Base-by-base conservation (phyloP, 1,140 invertebrate genomes). In the Neomicropteryx cornuta region DNA sequence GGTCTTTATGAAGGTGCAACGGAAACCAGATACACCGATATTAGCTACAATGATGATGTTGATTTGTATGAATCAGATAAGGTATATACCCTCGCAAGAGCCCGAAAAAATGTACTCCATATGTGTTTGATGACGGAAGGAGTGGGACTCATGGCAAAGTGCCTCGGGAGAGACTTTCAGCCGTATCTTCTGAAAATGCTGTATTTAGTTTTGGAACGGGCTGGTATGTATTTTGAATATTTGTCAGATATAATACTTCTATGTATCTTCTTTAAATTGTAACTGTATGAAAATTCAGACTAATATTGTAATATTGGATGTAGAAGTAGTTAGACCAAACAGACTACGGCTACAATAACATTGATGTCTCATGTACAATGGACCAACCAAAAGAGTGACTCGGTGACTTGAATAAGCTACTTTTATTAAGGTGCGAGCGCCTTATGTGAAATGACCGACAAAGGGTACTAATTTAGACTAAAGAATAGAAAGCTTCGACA, bases 171-270 rank as follows among this genome's bases (percentile, higher is more conserved):
- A 0, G 41, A 68, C 2, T 79, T 72, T 55, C 59, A 76, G 24
- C 55, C 52, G 11, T 76, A 69, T 59, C 47, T 81, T 31, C 44
- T 81, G 14, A 73, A 74, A 47, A 75, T 71, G 4, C 52, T 83
- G n/a, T 82, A 77, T 45, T 47, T 75, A n/a, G 48, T 81, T 14
- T 59, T 81, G 37, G 79, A 81, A 62, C 64, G 70, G 57, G 75
- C 78, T 39, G 78, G 79, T 72, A 56, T 55, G 51, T 59, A 35
- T 36, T 33, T 42, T 17, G 31, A 34, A 45, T 42, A n/a, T 36
- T 36, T 18, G 19, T n/a, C n/a, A 35, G 5, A 34, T 31, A 10
- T 21, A 34, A 40, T 20, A 6, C 14, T 33, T 45, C 36, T 43
- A 21, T 33, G 18, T 24, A 43, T 13, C 22, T 18, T 11, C 32